Evolutionary conservation across 2,113 vertebrate species (phyloP).

Genomic region (Anhinga anhinga): DNA sequence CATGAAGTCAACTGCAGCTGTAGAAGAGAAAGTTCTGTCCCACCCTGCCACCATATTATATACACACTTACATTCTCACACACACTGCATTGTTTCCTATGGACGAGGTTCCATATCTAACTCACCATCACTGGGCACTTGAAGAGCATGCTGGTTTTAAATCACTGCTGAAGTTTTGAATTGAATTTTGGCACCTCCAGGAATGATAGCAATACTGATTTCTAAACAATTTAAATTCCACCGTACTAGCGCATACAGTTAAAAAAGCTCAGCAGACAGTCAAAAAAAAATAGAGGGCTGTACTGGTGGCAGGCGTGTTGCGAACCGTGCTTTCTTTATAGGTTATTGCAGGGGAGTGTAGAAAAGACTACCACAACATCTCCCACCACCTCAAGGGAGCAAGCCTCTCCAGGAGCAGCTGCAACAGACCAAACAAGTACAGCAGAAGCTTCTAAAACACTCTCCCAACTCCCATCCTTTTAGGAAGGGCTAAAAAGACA

Average conservation of each 20-base stretch:
- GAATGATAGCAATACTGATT: not conserved
- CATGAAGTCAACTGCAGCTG: not conserved
- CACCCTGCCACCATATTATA: not conserved
- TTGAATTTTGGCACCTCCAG: not conserved
- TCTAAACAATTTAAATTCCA: not conserved
- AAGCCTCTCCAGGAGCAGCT: not conserved
- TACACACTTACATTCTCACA: not conserved
- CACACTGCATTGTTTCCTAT: not conserved
- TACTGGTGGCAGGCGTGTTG: not conserved
- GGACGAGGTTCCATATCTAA: not conserved
- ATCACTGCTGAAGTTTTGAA: not conserved
- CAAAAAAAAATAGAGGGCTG: not conserved
- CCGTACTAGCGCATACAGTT: not conserved
- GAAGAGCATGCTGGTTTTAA: not conserved
- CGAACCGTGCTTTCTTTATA: not conserved
- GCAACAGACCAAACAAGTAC: not conserved
- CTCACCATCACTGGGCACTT: not conserved
- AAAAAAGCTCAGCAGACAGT: not conserved
- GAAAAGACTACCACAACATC: not conserved
- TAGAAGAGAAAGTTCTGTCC: not conserved
- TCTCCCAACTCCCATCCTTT: not conserved
- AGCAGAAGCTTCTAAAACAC: not conserved
- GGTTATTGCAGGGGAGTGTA: not conserved
- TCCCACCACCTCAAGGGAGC: not conserved
- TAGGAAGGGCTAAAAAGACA: not conserved